These are phyloP conservation scores for Cynopterus brachyotis DNA, from an alignment of 2,113 vertebrate species.

Conservation along the genomic window DNA sequence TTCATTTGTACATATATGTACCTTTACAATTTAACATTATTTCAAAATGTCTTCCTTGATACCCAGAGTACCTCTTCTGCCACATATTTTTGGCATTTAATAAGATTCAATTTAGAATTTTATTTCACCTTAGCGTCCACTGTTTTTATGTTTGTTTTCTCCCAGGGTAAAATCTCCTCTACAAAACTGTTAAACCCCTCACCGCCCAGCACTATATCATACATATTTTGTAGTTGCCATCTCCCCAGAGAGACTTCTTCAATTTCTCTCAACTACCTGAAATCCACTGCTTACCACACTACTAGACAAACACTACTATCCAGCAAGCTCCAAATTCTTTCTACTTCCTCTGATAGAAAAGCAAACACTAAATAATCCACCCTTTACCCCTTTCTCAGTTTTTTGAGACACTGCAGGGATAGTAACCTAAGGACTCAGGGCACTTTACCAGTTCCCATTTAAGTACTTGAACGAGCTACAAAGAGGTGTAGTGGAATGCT, in stretches of 20 bases:
- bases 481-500: constrained; percentile 53
- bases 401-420: not conserved
- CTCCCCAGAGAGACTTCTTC: not conserved
- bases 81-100: not conserved
- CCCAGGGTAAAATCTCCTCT: not conserved
- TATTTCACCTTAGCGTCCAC: not conserved
- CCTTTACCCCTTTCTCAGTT: not conserved
- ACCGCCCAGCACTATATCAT: not conserved
- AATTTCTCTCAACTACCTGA: not conserved
- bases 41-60: not conserved
- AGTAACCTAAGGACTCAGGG: not conserved
- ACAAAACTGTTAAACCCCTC: not conserved
- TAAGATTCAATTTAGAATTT: not conserved
- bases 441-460: constrained; percentile 79
- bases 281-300: not conserved
- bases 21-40: not conserved
- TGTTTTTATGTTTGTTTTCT: not conserved
- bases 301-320: not conserved
- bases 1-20: not conserved
- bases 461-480: constrained; percentile 65
- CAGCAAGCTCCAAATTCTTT: not conserved
- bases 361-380: not conserved
- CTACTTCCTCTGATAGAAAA: not conserved
- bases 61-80: not conserved
- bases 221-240: not conserved